Evolutionary conservation across 2,113 vertebrate genomes (phyloP), one percentile per base, ranked within the genome.

Genomic region (Grus americana): DNA sequence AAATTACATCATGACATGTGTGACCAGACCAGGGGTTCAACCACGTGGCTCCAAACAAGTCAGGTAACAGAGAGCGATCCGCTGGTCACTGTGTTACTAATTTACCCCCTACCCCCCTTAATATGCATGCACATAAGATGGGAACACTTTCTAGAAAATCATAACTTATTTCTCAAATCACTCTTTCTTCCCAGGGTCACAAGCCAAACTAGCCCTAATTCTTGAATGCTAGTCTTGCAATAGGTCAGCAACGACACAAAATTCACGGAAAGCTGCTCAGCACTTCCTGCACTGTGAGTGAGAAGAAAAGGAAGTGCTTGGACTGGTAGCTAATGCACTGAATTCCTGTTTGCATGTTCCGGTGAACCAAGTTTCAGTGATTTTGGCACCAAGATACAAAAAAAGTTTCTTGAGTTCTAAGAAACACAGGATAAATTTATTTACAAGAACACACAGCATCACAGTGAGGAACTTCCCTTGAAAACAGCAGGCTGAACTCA

Each of bases 351-450:
- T 76, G 74, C 24, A 6, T 71, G 67, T 67, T 88, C 72, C 93
- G 78, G 59, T 23, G 40, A 96, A 88, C 36, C n/a, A 65, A 79
- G 84, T 59, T 75, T 50, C 87, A 88, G 71, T 74, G 40, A 95
- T 73, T 96, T 59, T 96, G 91, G 92, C 84, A 95, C 50, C 30
- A 78, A 83, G 14, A 79, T 2, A 76, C 3, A 46, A 85, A 79
- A 65, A 65, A 75, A 78, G 58, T 42, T 88, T 78, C 63, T 79
- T 15, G 46, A 93, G 46, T 87, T 79, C 74, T 85, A 82, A 95
- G 86, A 95, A 96, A 91, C 58, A 88, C 54, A 44, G 46, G 70
- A 83, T 80, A 90, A 74, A 58, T 42, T 92, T 96, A 93, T 96
- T 92, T 91, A 97, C 70, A 88, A 89, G 88, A 92, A 91, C 20